Evolutionary conservation across 2,113 vertebrate genomes (phyloP), one percentile per base, ranked within the genome.

Genomic region (Pelmatolapia mariae): DNA sequence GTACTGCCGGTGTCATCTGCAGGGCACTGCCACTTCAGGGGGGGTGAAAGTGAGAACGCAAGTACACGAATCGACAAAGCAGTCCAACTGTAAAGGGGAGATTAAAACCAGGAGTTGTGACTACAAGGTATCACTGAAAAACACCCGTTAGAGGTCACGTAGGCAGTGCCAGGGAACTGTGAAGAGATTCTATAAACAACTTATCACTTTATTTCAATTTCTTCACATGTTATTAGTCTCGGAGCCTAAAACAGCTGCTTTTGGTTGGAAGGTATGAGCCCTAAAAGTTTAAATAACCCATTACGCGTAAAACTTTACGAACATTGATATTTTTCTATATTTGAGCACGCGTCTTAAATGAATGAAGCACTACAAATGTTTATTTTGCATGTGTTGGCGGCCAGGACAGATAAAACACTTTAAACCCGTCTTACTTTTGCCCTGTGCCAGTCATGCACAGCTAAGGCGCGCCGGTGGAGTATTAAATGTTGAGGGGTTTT

Each of bases 401-500:
- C 40, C 80, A 83, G 43, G 11, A 9, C 45, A 45, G 4, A 7
- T 66, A 66, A 57, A 29, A 81, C 50, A 52, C 84, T 59, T 59
- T 11, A 24, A 85, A 82, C 4, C 10, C 9, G 10, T 18, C 16
- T 68, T 36, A 26, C 38, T 63, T 50, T 26, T 29, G 81, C 71
- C 79, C 87, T 85, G 86, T 86, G 88, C 26, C 86, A 66, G 85
- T 56, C 86, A 31, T 61, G 85, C 83, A 85, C 89, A 38, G 71
- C 9, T 24, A 19, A 54, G 82, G 68, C 87, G 84, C 84, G 86
- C 80, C 52, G 87, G 33, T 38, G 91, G 84, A 86, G 92, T 93
- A 92, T 94, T 93, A 90, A 94, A 93, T 94, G 92, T 91, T 89
- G 80, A 87, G 85, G 84, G 88, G 87, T 80, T 89, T 85, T 92